phyloP scores from a whole-genome alignment of 2,797 vertebrate genomes.

The Ctenosaura bakeri region DNA sequence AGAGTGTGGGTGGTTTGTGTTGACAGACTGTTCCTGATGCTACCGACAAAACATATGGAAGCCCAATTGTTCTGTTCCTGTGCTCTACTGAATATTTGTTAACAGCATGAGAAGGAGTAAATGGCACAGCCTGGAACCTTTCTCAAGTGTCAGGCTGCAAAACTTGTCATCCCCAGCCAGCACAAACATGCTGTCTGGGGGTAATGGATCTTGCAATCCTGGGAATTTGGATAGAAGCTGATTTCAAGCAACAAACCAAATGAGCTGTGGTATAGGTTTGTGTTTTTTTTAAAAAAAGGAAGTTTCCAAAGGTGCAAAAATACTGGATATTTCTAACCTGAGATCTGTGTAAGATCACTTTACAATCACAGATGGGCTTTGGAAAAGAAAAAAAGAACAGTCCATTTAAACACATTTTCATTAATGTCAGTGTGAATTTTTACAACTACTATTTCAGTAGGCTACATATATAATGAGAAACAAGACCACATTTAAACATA shows the following conservation, averaged over 20 bases:
- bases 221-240: no score
- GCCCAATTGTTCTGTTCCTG: no score
- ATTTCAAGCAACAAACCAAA: background rate
- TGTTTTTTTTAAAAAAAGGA: no score
- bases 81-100: background rate
- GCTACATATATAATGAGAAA: background rate
- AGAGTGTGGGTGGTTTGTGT: background rate
- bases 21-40: background rate
- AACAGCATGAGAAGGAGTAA: background rate
- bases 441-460: background rate
- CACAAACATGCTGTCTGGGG: no score
- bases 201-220: no score
- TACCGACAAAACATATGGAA: slow-evolving; percentile 3
- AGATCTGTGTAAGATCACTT: background rate
- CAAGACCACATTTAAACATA: background rate
- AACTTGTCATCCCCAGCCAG: no score
- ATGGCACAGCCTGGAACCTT: no score
- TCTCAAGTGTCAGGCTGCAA: no score
- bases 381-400: background rate
- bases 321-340: no score
- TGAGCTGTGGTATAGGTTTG: background rate
- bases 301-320: background rate
- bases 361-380: background rate
- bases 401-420: background rate
- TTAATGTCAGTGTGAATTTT: background rate